Base-by-base conservation (phyloP, 1,140 invertebrate genomes). In the Drosophila littoralis region DNA sequence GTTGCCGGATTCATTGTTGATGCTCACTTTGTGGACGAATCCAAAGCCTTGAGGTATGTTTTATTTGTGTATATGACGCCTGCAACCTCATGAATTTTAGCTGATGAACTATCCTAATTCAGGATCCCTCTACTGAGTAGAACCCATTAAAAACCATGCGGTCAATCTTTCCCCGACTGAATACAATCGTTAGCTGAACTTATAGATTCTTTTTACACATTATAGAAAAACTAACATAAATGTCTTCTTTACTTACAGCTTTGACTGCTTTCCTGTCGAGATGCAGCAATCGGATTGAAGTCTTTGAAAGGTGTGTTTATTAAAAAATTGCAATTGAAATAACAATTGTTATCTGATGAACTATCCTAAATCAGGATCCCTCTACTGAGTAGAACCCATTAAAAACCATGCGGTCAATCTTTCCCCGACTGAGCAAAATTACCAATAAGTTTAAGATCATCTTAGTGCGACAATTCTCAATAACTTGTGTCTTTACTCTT, bases 81-180 rank as follows among this genome's bases (percentile, higher is more conserved):
- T 45, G 6, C 7, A 10, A 28, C 12, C 12, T 9, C 1, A 9
- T 2, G 12, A 10, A 43, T 38, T 8, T 65, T 4, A 10, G 35
- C 40, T 90, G 86, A 90, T 90, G 86, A 86, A 70, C 7, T 46
- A 42, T 83, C 63, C 66, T 66, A 48, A 48, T 68, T 77, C 82
- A 79, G 88, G 85, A 78, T 77, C 86, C 86, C 86, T 90, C 86
- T 90, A 70, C 86, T 90, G 86, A 90, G 85, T 77, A 59, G 86
- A 91, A 90, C 90, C 90, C 82, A 79, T 75, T 54, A 83, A 88
- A 78, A 90, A 91, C 80, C 90, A 57, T 91, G 90, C 90, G 80
- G 90, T 88, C 60, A 74, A 91, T 17, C 51, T 63, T 75, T 88
- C 65, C 77, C 69, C 72, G 88, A 64, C 89, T 91, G 90, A 91